Base-by-base conservation (phyloP, 64 coral and sea anemone species). In the Dendronephthya gigantea region DNA sequence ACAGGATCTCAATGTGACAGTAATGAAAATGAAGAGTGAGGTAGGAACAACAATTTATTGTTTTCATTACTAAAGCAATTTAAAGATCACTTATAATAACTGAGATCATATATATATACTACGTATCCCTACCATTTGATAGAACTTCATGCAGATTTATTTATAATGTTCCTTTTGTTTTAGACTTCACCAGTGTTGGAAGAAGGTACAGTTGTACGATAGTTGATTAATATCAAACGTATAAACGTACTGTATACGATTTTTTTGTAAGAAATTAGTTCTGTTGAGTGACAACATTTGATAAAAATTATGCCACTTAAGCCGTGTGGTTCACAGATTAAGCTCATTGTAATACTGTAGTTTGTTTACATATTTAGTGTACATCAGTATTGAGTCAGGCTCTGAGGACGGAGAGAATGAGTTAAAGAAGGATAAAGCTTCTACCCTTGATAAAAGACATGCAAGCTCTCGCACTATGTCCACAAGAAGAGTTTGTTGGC, bases 391-490 rank as follows among this genome's bases (percentile, higher is more conserved):
- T 40, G 90, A 91, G 34, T 88, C 87, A 7, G 89, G 87, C 2
- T 91, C 91, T 14, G 95, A 98, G 87, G 92, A 93, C 50, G 95
- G 91, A 45, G 41, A 45, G 41, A 45, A 45, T 27, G 85, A 90
- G 48, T 84, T 49, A 10, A 33, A 82, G 22, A 88, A 89, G 9
- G 87, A 87, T 74, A 89, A 91, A 8, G 87, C 93, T 16, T 88
- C 92, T 0, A 93, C 88, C 32, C 72, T 98, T 29, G 95, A 98
- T n/a, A 98, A 90, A 84, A 93, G 95, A 88, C 92, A 98, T 51
- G 95, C 95, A 15, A 90, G 93, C 82, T 93, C 87, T 40, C 92
- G 93, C 39, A 98, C 95, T 10, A 98, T 98, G 95, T 98, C 95
- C 6, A 98, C 95, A 2, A 87, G 95, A 19, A 84, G 95, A 49